Conservation (phyloP, 2,797 vertebrate genomes). For the Delichon dasypus region DNA sequence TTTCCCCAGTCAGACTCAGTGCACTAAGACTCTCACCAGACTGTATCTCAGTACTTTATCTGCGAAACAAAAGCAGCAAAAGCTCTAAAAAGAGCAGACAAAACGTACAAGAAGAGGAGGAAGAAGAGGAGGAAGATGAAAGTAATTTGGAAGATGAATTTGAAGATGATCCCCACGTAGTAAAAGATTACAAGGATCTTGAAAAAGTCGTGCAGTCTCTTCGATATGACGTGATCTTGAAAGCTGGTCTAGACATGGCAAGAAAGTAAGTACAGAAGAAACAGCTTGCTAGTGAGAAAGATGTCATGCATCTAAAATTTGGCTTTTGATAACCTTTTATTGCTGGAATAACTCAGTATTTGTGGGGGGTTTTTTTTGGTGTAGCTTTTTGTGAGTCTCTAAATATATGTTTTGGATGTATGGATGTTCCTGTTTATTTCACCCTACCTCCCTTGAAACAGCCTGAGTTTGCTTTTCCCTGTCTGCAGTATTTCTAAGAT, state of each 20-base stretch:
- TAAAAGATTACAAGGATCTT: slow-evolving; percentile 90
- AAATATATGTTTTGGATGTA: background rate
- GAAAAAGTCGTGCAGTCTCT: slow-evolving; percentile 88
- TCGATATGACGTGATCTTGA: slow-evolving; percentile 88
- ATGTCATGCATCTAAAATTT: background rate
- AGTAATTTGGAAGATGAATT: slow-evolving; percentile 81
- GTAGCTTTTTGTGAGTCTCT: background rate
- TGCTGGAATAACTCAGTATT: background rate
- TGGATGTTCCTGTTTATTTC: background rate
- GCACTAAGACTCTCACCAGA: slow-evolving; percentile 54
- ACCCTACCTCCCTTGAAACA: background rate
- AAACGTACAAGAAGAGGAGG: slow-evolving; percentile 62
- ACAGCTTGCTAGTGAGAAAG: background rate
- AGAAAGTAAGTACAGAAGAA: slow-evolving; percentile 86
- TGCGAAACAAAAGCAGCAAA: slow-evolving; percentile 86
- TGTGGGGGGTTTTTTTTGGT: rapidly evolving
- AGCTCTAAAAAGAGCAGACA: slow-evolving; percentile 78
- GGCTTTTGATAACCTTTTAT: background rate
- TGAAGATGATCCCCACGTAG: slow-evolving; percentile 72
- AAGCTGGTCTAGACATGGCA: slow-evolving; percentile 87
- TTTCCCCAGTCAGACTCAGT: slow-evolving; percentile 53
- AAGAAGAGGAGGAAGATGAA: slow-evolving; percentile 78
- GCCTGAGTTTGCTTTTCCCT: background rate
- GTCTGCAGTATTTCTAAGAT: background rate
- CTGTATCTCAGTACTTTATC: slow-evolving; percentile 60